Conservation (phyloP, 2,113 vertebrate species). For the Vimba vimba region DNA sequence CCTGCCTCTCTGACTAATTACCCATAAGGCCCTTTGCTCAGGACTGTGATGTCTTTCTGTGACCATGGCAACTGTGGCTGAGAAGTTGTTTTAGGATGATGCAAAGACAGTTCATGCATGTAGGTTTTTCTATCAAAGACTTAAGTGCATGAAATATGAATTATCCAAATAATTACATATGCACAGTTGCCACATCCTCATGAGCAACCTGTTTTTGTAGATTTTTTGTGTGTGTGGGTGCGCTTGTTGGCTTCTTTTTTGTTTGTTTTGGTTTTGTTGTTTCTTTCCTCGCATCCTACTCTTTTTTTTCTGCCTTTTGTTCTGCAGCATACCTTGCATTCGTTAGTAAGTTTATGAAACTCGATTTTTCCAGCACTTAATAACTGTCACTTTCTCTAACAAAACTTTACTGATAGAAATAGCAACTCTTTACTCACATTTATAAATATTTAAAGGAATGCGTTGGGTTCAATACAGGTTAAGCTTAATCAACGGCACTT, state of each 20-base stretch:
- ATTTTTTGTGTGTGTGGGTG: background rate
- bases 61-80: conserved; percentile 20
- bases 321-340: background rate
- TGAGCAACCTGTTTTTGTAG: conserved; percentile 42
- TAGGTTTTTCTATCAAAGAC: conserved; percentile 27
- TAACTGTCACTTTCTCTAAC: conserved; percentile 1
- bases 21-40: conserved; percentile 20
- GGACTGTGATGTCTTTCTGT: conserved; percentile 5
- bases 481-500: background rate
- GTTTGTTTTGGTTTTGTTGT: conserved; percentile 32
- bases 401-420: conserved; percentile 15
- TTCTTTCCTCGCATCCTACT: background rate
- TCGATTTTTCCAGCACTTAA: background rate
- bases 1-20: conserved; percentile 22
- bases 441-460: background rate
- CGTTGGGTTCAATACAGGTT: background rate
- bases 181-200: conserved; percentile 1
- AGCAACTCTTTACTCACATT: background rate
- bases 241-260: conserved; percentile 13
- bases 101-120: conserved; percentile 5
- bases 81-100: conserved; percentile 21
- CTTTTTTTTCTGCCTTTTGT: background rate
- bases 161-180: conserved; percentile 32
- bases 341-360: background rate
- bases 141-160: conserved; percentile 28